phyloP scores from a whole-genome alignment of 2,888 invertebrate genomes.

The Euclidia mi region DNA sequence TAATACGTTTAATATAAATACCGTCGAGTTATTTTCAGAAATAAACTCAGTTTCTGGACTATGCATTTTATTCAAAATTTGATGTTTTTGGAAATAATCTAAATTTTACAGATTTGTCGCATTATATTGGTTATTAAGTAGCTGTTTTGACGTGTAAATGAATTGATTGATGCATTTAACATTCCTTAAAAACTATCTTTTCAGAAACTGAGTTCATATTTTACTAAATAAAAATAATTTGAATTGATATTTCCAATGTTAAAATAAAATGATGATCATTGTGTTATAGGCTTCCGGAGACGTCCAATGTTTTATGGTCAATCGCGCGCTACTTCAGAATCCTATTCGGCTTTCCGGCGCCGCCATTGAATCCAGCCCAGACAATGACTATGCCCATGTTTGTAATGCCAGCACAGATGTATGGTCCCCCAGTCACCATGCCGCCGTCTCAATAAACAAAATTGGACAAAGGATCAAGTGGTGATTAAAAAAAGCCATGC shows the following conservation, averaged over 20 bases:
- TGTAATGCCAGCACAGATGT: conserved; percentile 81
- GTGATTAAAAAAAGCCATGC: conserved; percentile 71
- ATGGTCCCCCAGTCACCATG: conserved; percentile 63
- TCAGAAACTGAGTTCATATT: conserved; percentile 25
- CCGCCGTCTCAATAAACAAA: conserved; percentile 73
- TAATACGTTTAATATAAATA: too few species aligned
- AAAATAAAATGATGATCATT: conserved; percentile 54
- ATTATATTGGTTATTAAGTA: too few species aligned
- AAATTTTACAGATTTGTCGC: too few species aligned
- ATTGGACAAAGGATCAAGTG: conserved; percentile 88
- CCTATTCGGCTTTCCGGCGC: conserved; percentile 84
- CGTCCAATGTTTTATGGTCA: conserved; percentile 89
- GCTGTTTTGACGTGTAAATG: not conserved
- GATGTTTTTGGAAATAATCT: too few species aligned
- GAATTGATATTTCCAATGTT: conserved; percentile 57
- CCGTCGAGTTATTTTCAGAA: conserved; percentile 35
- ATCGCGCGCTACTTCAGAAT: conserved; percentile 88
- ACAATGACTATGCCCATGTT: conserved; percentile 87
- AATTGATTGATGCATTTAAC: not conserved
- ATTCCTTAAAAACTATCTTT: not conserved
- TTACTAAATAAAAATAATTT: conserved; percentile 31
- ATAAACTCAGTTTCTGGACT: conserved; percentile 24
- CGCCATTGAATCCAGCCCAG: conserved; percentile 79
- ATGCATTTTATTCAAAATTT: not conserved
- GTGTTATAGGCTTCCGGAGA: conserved; percentile 86